Conservation (phyloP, 2,888 invertebrate species). For the Tupiocoris notatus region DNA sequence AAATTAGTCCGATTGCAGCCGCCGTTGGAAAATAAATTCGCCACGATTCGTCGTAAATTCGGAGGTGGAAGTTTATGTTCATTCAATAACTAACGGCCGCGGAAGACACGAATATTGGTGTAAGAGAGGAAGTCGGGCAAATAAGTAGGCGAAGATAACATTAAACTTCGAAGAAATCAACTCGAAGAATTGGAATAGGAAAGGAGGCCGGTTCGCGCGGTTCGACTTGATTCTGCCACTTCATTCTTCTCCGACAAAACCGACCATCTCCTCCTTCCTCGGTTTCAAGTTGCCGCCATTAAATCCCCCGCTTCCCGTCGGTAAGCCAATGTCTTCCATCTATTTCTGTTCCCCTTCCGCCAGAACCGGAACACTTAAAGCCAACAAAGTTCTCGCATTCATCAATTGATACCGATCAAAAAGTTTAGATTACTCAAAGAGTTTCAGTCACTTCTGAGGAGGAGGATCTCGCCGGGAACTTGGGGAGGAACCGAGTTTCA, state of each 20-base stretch:
- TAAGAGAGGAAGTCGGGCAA: not conserved
- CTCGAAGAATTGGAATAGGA: not conserved
- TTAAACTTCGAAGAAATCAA: not conserved
- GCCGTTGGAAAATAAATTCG: too few relatives aligned
- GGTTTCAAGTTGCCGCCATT: not conserved
- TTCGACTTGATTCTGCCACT: not conserved
- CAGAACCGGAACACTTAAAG: not conserved
- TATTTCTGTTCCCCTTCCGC: not conserved
- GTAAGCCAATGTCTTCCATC: not conserved
- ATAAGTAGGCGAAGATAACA: not conserved
- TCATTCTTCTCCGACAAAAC: not conserved
- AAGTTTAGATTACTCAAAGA: slow-evolving; percentile 35
- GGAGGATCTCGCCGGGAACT: not conserved
- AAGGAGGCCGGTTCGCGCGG: not conserved
- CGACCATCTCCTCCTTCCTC: not conserved
- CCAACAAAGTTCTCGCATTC: slow-evolving; percentile 23
- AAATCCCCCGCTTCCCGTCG: not conserved
- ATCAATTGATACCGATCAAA: slow-evolving; percentile 33
- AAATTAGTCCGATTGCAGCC: too few relatives aligned
- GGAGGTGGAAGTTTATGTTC: too few relatives aligned
- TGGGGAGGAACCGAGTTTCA: not conserved
- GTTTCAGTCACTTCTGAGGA: slow-evolving; percentile 9
- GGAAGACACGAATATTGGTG: not conserved
- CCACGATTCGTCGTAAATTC: too few relatives aligned
- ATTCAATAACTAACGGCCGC: too few relatives aligned